Percentiles rank a stretch among this genome's conserved stretches.
phyloP scores from a whole-genome alignment of 2,797 vertebrate genomes.

The Sorex maritimensis region DNA sequence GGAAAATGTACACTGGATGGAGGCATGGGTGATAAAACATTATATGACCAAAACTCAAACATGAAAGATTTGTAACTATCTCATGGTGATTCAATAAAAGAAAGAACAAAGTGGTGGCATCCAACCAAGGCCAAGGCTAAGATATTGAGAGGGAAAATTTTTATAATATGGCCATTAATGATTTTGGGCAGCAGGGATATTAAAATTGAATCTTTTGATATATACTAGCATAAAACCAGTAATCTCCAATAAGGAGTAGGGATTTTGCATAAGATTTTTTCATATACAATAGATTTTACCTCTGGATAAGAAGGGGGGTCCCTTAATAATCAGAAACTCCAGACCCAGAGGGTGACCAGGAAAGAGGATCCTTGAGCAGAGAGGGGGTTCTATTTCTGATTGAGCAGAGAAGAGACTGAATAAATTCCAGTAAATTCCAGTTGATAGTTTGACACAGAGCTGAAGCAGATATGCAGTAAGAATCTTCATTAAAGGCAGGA shows the following conservation, averaged over 20 bases:
- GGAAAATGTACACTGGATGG: no score
- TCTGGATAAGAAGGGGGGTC: not conserved
- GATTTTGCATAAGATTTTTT: not conserved
- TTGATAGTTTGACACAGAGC: not conserved
- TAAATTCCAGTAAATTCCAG: not conserved
- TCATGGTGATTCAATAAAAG: no score
- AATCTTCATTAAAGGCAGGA: not conserved
- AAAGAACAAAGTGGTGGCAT: not conserved
- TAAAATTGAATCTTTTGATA: constrained; percentile 2
- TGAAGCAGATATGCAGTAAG: not conserved
- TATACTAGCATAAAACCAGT: constrained; percentile 22
- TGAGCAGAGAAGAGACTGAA: not conserved
- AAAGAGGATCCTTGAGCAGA: not conserved
- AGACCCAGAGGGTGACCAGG: not conserved
- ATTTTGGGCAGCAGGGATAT: not conserved
- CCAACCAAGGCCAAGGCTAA: not conserved
- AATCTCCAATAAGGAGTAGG: not conserved
- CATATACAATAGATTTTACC: not conserved
- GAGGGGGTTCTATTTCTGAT: not conserved
- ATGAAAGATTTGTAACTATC: no score
- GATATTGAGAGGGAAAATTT: constrained; percentile 23
- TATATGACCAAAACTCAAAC: no score
- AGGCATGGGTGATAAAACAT: no score
- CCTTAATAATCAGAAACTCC: not conserved
- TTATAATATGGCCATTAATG: not conserved